Percentiles rank a stretch among this genome's conserved stretches.
Evolutionary conservation across 2,888 invertebrate genomes (phyloP).

Genomic region (Folsomia manolachei): DNA sequence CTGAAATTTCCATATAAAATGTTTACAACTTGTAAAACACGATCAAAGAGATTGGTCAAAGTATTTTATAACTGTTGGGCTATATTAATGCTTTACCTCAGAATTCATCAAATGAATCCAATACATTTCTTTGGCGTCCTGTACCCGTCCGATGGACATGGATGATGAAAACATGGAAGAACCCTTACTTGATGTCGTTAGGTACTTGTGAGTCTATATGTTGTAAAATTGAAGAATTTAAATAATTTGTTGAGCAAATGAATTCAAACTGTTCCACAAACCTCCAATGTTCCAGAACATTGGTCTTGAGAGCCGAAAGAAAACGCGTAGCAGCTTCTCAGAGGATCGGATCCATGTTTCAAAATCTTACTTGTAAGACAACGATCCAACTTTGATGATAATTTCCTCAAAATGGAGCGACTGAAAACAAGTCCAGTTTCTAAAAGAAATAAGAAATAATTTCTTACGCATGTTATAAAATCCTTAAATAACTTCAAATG

Average conservation of each 20-base stretch:
- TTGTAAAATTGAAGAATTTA: too few species aligned
- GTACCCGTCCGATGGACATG: slow-evolving; percentile 22
- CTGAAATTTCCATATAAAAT: not conserved
- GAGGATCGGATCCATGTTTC: slow-evolving; percentile 2
- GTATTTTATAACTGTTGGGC: not conserved
- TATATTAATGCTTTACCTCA: too few species aligned
- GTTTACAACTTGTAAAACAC: not conserved
- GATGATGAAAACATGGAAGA: not conserved
- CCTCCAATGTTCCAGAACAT: slow-evolving; percentile 14
- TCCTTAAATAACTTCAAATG: not conserved
- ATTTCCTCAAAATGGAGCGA: slow-evolving; percentile 26
- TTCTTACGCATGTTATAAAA: slow-evolving; percentile 1
- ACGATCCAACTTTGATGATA: slow-evolving; percentile 27
- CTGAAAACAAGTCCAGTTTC: slow-evolving; percentile 36
- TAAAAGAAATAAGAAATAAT: slow-evolving; percentile 15
- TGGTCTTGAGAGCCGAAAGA: not conserved
- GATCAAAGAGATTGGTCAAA: not conserved
- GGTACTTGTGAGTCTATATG: slow-evolving; percentile 16
- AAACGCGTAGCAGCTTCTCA: slow-evolving; percentile 23
- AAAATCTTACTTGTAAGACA: slow-evolving; percentile 18
- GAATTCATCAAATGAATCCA: slow-evolving; percentile 20
- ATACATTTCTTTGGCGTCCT: slow-evolving; percentile 11
- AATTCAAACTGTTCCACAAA: not conserved
- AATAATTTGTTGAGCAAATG: not conserved
- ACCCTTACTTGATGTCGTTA: slow-evolving; percentile 36